These are phyloP conservation scores for Montipora foliosa DNA, from an alignment of 64 coral and sea anemone species.

Conservation along the genomic window DNA sequence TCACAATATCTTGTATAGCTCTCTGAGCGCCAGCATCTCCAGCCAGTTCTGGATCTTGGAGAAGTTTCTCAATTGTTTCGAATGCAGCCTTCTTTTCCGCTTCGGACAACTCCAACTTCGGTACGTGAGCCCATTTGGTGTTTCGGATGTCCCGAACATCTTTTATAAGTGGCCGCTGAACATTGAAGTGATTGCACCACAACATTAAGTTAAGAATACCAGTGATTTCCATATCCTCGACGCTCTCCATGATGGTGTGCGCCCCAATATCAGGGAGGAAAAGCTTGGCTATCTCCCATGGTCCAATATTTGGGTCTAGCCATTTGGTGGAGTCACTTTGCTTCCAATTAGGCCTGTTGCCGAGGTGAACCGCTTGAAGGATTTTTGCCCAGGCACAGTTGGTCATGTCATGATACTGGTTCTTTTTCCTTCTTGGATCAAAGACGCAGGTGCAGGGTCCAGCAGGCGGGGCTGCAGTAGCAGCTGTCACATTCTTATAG, in stretches of 20 bases:
- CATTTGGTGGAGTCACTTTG: conserved; percentile 1
- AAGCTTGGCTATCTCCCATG: conserved; percentile 77
- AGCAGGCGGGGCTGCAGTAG: too few relatives aligned
- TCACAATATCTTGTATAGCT: not conserved
- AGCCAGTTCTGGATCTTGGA: conserved; percentile 16
- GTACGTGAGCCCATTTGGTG: conserved; percentile 17
- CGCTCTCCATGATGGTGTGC: not conserved
- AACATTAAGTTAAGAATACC: conserved; percentile 53
- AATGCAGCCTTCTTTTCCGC: not conserved
- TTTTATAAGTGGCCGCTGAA: not conserved
- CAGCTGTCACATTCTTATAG: too few relatives aligned
- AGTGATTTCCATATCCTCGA: conserved; percentile 24
- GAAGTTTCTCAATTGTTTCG: conserved; percentile 28
- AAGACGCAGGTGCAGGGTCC: too few relatives aligned
- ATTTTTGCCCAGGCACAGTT: not conserved
- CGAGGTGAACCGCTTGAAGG: not conserved
- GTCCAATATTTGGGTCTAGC: not conserved
- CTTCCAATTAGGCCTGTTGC: not conserved
- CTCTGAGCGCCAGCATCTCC: conserved; percentile 8
- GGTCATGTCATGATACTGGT: not conserved
- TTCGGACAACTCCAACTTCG: not conserved
- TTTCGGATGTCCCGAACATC: conserved; percentile 38
- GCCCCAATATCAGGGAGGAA: conserved; percentile 50
- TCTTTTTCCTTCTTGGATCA: too few relatives aligned
- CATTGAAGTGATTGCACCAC: conserved; percentile 64